Conservation (phyloP, 2,797 vertebrate genomes). For the Falco novaeseelandiae region DNA sequence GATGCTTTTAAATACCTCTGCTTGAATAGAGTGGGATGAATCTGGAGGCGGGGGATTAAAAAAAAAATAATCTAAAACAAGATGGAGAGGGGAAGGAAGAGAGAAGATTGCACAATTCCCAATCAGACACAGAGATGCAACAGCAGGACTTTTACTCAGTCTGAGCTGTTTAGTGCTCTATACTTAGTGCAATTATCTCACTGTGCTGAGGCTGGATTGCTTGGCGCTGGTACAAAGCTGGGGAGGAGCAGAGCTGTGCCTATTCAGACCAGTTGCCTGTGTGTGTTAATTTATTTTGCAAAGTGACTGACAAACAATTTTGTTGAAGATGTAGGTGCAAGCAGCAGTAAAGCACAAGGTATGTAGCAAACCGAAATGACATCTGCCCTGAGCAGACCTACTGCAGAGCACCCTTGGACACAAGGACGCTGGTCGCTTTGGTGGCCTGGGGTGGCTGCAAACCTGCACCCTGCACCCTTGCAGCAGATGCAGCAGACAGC, state of each 20-base stretch:
- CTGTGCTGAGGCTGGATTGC: background rate
- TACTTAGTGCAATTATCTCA: background rate
- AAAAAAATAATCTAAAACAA: no score
- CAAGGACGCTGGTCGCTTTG: background rate
- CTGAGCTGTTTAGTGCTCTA: background rate
- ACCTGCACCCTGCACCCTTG: background rate
- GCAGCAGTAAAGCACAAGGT: fast-evolving
- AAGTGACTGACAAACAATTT: background rate
- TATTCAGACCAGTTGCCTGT: background rate
- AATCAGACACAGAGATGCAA: background rate
- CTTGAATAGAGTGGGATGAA: background rate
- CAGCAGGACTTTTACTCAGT: fast-evolving
- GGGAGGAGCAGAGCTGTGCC: background rate
- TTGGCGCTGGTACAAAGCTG: background rate
- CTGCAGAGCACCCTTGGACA: background rate
- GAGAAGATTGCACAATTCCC: background rate
- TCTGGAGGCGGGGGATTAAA: background rate
- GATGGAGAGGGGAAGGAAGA: no score
- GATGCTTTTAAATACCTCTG: background rate
- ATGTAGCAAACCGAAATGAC: background rate
- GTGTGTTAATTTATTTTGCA: background rate
- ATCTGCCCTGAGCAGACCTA: background rate
- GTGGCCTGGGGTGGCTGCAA: background rate
- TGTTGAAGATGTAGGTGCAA: background rate
- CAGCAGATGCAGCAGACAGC: background rate